Evolutionary conservation across 2,113 vertebrate species (phyloP).

Genomic region (Ondatra zibethicus): DNA sequence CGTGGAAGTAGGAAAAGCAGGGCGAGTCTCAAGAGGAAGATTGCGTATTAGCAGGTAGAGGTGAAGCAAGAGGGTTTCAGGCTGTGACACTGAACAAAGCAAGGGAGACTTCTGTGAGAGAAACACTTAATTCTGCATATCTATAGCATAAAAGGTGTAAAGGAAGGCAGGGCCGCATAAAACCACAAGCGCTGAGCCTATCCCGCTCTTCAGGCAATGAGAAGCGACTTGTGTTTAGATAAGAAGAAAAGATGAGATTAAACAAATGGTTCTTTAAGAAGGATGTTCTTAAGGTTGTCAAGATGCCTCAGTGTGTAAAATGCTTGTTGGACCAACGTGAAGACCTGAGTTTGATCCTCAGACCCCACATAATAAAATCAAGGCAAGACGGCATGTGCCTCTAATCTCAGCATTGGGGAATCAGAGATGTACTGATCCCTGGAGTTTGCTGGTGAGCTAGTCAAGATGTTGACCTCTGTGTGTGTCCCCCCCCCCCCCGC

Average conservation of each 20-base stretch:
- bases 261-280: not conserved
- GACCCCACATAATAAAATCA: not conserved
- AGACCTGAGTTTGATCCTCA: not conserved
- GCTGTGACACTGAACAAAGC: not conserved
- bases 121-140: not conserved
- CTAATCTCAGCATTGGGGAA: not conserved
- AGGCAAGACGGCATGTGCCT: not conserved
- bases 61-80: constrained; percentile 13
- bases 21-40: constrained; percentile 23
- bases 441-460: not conserved
- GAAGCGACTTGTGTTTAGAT: constrained; percentile 33
- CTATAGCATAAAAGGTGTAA: not conserved
- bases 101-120: not conserved
- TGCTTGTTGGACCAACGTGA: not conserved
- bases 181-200: not conserved
- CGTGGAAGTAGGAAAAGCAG: not conserved
- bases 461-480: not conserved
- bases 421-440: not conserved
- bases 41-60: not conserved
- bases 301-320: not conserved
- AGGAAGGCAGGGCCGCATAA: not conserved
- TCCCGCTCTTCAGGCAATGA: not conserved
- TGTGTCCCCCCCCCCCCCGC: not conserved
- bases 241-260: not conserved
- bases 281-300: not conserved